phyloP scores from a whole-genome alignment of 2,797 vertebrate species.

The Glyptemys insculpta region DNA sequence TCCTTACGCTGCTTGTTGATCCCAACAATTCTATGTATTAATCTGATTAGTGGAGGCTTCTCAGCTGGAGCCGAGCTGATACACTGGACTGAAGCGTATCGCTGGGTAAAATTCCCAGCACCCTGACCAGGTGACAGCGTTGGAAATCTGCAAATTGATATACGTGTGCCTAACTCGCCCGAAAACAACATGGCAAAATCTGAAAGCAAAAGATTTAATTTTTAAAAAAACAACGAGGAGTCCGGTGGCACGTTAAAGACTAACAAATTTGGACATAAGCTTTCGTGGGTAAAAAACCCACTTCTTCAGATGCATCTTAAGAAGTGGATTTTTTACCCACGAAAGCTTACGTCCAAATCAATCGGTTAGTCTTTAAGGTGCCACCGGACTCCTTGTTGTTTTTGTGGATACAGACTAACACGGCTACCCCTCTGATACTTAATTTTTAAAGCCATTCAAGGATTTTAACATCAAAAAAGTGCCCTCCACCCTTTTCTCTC shows the following conservation, averaged over 20 bases:
- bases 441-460: accelerated
- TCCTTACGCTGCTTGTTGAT: not conserved
- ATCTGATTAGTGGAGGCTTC: not conserved
- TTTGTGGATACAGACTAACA: too few relatives aligned
- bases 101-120: not conserved
- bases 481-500: not conserved
- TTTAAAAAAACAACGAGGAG: too few relatives aligned
- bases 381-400: too few relatives aligned
- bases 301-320: too few relatives aligned
- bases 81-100: not conserved
- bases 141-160: not conserved
- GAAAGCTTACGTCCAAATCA: too few relatives aligned
- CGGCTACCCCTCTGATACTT: not conserved
- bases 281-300: too few relatives aligned
- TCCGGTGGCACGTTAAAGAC: too few relatives aligned
- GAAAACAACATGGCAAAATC: too few relatives aligned
- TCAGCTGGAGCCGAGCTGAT: not conserved
- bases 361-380: too few relatives aligned
- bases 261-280: too few relatives aligned
- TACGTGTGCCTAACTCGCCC: not conserved
- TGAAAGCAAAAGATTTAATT: accelerated
- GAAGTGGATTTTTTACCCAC: too few relatives aligned
- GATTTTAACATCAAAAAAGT: not conserved
- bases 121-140: not conserved
- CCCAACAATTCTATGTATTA: not conserved